Conservation (phyloP, 2,113 vertebrate genomes). For the Mandrillus leucophaeus region DNA sequence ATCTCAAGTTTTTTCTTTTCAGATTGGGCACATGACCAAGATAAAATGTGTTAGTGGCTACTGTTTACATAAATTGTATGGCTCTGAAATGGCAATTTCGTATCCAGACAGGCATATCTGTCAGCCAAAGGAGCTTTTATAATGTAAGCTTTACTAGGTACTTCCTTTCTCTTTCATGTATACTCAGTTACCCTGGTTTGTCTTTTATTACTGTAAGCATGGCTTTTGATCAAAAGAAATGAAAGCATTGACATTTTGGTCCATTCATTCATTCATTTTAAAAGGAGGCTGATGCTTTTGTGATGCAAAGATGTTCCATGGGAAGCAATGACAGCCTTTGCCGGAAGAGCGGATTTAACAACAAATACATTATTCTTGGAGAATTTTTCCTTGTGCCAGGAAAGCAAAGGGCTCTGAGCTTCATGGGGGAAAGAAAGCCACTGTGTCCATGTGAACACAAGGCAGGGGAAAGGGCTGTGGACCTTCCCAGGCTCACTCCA, state of each 20-base stretch:
- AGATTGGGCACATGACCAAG: conserved; percentile 43
- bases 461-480: background rate
- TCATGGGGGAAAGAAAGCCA: background rate
- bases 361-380: conserved; percentile 72
- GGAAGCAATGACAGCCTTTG: conserved; percentile 67
- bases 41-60: conserved; percentile 55
- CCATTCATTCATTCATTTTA: conserved; percentile 69
- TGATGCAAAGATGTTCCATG: conserved; percentile 77
- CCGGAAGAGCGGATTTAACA: conserved; percentile 65
- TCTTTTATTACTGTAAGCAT: conserved; percentile 71
- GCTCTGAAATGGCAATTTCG: conserved; percentile 66
- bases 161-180: conserved; percentile 53
- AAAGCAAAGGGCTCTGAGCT: conserved; percentile 57
- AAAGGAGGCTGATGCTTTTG: conserved; percentile 75
- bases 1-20: conserved; percentile 13
- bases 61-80: conserved; percentile 64
- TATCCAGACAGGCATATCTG: conserved; percentile 51
- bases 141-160: conserved; percentile 49
- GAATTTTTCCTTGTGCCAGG: conserved; percentile 68
- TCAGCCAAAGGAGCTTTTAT: conserved; percentile 59
- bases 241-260: conserved; percentile 68
- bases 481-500: background rate
- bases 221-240: conserved; percentile 72
- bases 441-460: background rate
- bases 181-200: conserved; percentile 40